phyloP scores from a whole-genome alignment of 2,888 invertebrate genomes.

The Scaptomyza polygonia region DNA sequence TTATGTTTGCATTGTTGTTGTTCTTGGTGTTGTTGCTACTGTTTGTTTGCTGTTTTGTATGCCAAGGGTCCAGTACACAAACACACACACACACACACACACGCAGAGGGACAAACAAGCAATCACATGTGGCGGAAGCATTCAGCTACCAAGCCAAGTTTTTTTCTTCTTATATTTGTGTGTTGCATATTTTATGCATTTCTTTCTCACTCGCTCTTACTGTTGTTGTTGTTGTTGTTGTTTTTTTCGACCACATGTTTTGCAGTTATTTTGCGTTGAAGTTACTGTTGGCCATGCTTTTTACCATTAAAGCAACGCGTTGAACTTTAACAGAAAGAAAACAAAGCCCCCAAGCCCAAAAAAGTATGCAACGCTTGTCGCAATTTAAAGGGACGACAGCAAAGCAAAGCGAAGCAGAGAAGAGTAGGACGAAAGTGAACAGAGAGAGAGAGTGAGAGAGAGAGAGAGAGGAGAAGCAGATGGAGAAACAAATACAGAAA shows the following conservation, averaged over 20 bases:
- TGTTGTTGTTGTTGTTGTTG: too few species aligned
- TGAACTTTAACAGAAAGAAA: constrained; percentile 17
- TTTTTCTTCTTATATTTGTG: constrained; percentile 19
- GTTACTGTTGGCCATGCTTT: constrained; percentile 11
- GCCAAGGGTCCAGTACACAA: constrained; percentile 56
- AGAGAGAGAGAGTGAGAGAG: too few species aligned
- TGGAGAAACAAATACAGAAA: neutral
- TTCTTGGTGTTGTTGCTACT: constrained; percentile 24
- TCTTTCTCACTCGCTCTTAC: neutral
- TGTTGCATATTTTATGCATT: constrained; percentile 54
- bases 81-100: constrained; percentile 22
- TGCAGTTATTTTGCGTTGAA: constrained; percentile 19
- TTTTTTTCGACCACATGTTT: constrained; percentile 4
- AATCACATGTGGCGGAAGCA: constrained; percentile 41
- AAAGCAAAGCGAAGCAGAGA: neutral
- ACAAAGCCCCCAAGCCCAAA: neutral
- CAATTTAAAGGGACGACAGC: constrained; percentile 28
- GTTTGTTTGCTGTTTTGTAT: constrained; percentile 56
- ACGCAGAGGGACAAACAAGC: constrained; percentile 24
- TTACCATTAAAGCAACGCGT: constrained; percentile 15
- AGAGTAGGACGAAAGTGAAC: too few species aligned
- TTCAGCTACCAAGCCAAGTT: constrained; percentile 17
- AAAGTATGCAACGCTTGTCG: constrained; percentile 25
- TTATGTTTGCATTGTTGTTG: constrained; percentile 60
- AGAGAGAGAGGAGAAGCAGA: too few species aligned